phyloP scores from a whole-genome alignment of 1,140 invertebrate species.

The Saxidomus purpurata region DNA sequence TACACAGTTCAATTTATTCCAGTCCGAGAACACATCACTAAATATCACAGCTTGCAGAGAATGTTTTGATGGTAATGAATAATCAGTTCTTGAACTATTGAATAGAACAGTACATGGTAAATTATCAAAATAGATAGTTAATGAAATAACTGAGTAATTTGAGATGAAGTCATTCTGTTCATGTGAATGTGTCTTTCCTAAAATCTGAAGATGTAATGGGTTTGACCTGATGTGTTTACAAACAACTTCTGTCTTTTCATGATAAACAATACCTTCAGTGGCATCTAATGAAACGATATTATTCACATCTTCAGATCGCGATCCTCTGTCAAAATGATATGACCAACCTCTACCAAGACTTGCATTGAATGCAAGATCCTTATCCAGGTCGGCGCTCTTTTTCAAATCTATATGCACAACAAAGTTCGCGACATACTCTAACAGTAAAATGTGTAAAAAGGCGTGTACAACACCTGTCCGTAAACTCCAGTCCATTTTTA shows the following conservation, averaged over 20 bases:
- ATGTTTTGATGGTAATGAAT: slow-evolving; percentile 40
- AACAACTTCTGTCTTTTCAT: background rate
- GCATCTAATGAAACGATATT: slow-evolving; percentile 49
- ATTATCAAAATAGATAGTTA: slow-evolving; percentile 70
- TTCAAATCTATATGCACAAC: slow-evolving; percentile 48
- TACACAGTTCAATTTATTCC: slow-evolving; percentile 57
- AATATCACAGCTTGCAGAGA: slow-evolving; percentile 48
- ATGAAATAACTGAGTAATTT: slow-evolving; percentile 66
- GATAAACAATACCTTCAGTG: background rate
- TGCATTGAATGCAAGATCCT: slow-evolving; percentile 33
- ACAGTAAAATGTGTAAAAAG: slow-evolving; percentile 2
- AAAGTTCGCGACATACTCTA: background rate
- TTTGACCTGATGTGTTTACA: slow-evolving; percentile 58
- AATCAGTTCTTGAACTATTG: slow-evolving; percentile 26
- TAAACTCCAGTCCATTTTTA: slow-evolving; percentile 49
- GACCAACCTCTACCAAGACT: slow-evolving; percentile 54
- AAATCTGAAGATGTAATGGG: slow-evolving; percentile 67
- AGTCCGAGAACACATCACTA: slow-evolving; percentile 52
- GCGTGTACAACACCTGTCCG: slow-evolving; percentile 6
- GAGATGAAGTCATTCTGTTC: slow-evolving; percentile 15
- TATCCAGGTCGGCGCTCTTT: background rate
- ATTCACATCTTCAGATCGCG: background rate
- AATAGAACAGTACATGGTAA: slow-evolving; percentile 62
- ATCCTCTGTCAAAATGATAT: slow-evolving; percentile 27
- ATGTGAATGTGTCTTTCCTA: slow-evolving; percentile 57